Conservation (phyloP, 2,888 invertebrate genomes). For the Ptilodon capucinus region DNA sequence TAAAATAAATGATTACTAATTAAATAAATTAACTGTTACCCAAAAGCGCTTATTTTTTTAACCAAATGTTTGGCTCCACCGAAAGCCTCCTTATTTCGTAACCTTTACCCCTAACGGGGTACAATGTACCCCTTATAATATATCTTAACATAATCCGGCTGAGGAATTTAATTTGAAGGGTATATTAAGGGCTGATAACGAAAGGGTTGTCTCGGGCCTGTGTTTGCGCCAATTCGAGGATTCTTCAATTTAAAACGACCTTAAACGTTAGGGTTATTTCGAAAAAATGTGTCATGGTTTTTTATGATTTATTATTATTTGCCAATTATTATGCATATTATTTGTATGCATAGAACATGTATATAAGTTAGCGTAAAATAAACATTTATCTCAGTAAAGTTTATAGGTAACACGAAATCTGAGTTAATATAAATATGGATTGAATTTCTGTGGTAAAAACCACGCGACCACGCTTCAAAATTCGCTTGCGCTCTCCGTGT, state of each 20-base stretch:
- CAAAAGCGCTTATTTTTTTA: background rate
- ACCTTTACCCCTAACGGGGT: background rate
- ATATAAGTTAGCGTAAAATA: no score
- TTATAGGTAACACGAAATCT: no score
- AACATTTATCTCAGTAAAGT: no score
- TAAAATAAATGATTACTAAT: background rate
- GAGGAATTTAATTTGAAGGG: constrained; percentile 40
- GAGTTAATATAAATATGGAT: no score
- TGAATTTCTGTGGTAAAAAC: no score
- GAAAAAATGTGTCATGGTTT: no score
- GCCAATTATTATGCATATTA: no score
- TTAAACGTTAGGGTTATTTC: no score
- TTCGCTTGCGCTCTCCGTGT: no score
- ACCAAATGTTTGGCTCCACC: background rate
- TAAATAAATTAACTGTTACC: background rate
- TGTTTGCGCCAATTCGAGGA: constrained; percentile 24
- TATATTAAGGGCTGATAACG: constrained; percentile 35
- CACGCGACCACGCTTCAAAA: no score
- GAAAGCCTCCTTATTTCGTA: background rate
- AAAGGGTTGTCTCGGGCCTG: constrained; percentile 18
- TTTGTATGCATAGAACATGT: no score
- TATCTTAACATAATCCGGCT: constrained; percentile 15
- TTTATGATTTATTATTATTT: no score
- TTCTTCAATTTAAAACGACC: constrained; percentile 19
- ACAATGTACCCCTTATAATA: background rate